Evolutionary conservation across 2,888 invertebrate genomes (phyloP).

Genomic region (Chromoteleia sp.): DNA sequence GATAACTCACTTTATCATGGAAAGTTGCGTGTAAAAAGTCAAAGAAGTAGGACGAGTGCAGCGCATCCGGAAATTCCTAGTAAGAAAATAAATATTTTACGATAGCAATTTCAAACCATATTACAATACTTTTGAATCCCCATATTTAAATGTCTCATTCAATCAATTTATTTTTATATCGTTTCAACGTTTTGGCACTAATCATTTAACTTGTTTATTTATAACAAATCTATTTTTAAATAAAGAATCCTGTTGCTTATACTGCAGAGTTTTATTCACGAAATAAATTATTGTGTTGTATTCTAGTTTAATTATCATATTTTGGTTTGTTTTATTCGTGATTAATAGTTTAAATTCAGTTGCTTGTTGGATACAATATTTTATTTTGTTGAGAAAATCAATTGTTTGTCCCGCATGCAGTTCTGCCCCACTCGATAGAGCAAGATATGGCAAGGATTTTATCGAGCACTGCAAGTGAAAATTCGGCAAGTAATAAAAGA

Average conservation of each 20-base stretch:
- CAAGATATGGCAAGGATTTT: conserved; percentile 83
- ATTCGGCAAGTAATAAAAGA: conserved; percentile 72
- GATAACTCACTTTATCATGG: conserved; percentile 83
- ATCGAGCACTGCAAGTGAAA: conserved; percentile 72
- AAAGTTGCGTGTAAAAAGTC: conserved; percentile 78
- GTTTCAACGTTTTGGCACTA: conserved; percentile 25
- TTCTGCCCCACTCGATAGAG: conserved; percentile 83
- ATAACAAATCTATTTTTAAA: conserved; percentile 74
- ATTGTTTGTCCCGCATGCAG: conserved; percentile 75
- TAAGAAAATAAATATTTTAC: conserved; percentile 71
- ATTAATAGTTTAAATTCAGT: neutral
- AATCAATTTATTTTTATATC: too few species aligned
- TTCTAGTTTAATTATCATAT: too few species aligned
- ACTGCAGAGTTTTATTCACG: too few species aligned
- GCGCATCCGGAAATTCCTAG: conserved; percentile 80
- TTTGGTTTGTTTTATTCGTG: neutral
- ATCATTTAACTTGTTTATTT: conserved; percentile 49
- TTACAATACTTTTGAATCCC: too few species aligned
- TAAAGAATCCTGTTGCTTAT: too few species aligned
- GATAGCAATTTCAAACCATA: too few species aligned
- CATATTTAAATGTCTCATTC: too few species aligned
- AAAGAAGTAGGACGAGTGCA: conserved; percentile 78
- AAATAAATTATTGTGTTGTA: too few species aligned
- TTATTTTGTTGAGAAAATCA: conserved; percentile 41
- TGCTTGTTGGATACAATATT: neutral